These are phyloP conservation scores for Oasisia sp. DNA, from an alignment of 2,888 invertebrate genomes.

Conservation along the genomic window DNA sequence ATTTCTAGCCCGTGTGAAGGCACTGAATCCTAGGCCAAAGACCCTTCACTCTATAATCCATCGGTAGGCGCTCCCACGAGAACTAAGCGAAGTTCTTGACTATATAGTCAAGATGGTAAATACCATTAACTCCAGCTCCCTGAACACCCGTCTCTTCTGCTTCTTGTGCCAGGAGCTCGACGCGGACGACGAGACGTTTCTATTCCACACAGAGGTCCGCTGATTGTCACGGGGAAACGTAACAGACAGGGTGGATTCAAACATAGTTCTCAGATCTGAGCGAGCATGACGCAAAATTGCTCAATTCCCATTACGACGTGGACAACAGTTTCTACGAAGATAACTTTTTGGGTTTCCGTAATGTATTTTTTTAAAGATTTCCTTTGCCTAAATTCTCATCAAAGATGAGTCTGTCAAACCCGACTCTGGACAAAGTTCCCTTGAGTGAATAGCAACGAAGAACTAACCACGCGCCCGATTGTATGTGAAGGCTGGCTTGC, in stretches of 20 bases:
- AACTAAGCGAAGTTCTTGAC: not conserved
- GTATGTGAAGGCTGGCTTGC: not conserved
- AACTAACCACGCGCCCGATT: not conserved
- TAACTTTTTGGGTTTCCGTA: not conserved
- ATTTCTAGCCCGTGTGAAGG: not conserved
- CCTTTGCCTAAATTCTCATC: not conserved
- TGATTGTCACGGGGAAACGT: not conserved
- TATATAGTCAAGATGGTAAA: no score
- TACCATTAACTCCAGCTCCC: no score
- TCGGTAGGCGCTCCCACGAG: not conserved
- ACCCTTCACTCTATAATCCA: not conserved
- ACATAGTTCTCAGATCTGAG: not conserved
- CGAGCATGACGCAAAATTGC: no score
- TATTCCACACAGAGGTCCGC: not conserved
- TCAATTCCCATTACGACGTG: not conserved
- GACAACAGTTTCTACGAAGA: not conserved
- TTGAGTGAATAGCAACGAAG: not conserved
- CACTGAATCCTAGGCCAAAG: not conserved
- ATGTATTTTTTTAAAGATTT: not conserved
- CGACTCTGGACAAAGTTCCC: not conserved
- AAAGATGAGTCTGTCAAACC: not conserved
- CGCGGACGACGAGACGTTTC: not conserved
- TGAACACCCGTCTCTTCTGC: not conserved
- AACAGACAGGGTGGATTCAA: not conserved
- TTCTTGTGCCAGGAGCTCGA: not conserved